Evolutionary conservation across 2,888 invertebrate genomes (phyloP).

Genomic region (Drosophila pseudotakahashii): DNA sequence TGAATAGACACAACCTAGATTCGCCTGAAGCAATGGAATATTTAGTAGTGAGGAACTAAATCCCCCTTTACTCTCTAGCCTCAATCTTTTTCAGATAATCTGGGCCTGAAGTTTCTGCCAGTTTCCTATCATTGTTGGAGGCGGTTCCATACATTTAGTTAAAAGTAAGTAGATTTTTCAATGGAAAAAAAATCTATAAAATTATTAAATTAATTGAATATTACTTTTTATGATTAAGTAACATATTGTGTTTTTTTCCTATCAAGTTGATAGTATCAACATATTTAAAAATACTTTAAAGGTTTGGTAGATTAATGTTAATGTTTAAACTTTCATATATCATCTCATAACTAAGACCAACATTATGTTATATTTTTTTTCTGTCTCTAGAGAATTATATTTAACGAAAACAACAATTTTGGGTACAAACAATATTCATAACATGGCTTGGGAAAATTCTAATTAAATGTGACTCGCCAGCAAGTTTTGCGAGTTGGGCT

Average conservation of each 20-base stretch:
- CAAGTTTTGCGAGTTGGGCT: conserved; percentile 33
- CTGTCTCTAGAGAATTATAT: neutral
- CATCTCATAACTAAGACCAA: too few species aligned
- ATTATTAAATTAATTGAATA: too few species aligned
- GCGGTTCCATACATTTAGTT: too few species aligned
- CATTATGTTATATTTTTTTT: neutral
- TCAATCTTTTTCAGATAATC: neutral
- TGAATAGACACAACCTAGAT: conserved; percentile 35
- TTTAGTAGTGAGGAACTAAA: neutral
- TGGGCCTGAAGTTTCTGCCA: neutral
- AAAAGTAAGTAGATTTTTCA: too few species aligned
- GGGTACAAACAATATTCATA: conserved; percentile 32
- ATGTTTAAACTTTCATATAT: too few species aligned
- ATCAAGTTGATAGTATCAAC: too few species aligned
- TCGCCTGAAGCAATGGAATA: conserved; percentile 15
- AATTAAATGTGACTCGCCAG: conserved; percentile 55
- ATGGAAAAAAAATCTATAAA: too few species aligned
- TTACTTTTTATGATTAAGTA: too few species aligned
- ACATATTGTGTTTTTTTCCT: too few species aligned
- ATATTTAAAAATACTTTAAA: neutral
- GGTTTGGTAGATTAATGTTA: too few species aligned
- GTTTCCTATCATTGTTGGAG: neutral
- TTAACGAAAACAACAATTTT: conserved; percentile 7
- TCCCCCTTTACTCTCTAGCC: neutral
- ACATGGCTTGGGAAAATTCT: conserved; percentile 52